A percentile compares a stretch with the other conserved stretches of the same genome.
These are phyloP conservation scores for Mechanitis mazaeus DNA, from an alignment of 2,888 invertebrate genomes.

Conservation along the genomic window DNA sequence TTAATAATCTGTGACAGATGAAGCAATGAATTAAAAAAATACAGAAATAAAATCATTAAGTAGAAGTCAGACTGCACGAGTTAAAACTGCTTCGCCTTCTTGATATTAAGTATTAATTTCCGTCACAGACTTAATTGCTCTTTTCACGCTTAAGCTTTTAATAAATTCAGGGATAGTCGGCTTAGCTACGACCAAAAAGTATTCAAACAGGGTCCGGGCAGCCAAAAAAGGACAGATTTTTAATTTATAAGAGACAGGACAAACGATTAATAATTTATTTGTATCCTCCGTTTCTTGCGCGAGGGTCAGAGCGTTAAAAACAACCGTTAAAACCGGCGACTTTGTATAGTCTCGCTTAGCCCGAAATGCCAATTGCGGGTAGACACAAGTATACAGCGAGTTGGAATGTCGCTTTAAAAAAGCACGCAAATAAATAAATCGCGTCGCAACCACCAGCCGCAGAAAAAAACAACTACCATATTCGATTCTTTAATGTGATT, in stretches of 20 bases:
- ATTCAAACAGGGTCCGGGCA: slow-evolving; percentile 50
- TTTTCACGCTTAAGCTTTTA: slow-evolving; percentile 72
- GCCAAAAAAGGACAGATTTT: slow-evolving; percentile 69
- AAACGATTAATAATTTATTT: slow-evolving; percentile 78
- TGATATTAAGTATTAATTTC: slow-evolving; percentile 60
- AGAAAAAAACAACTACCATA: slow-evolving; percentile 70
- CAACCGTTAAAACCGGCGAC: slow-evolving; percentile 75
- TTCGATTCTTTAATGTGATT: slow-evolving; percentile 77
- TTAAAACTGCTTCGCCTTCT: background rate
- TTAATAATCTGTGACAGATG: too few relatives aligned
- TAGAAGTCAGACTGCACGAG: background rate
- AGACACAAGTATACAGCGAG: slow-evolving; percentile 76
- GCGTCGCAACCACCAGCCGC: slow-evolving; percentile 69
- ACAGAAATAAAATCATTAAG: slow-evolving; percentile 33
- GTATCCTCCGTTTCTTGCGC: slow-evolving; percentile 71
- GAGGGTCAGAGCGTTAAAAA: slow-evolving; percentile 73
- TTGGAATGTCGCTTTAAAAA: slow-evolving; percentile 76
- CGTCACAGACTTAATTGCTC: slow-evolving; percentile 74
- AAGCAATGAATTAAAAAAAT: background rate
- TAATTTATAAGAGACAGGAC: slow-evolving; percentile 78
- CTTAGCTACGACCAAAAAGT: slow-evolving; percentile 70
- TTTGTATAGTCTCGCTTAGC: slow-evolving; percentile 74
- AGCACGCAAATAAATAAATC: slow-evolving; percentile 75
- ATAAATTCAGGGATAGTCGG: slow-evolving; percentile 73
- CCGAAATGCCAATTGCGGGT: slow-evolving; percentile 76